phyloP scores from a whole-genome alignment of 30 jellyfish, hydroid and myxozoan genomes.

The Hydractinia symbiolongicarpus region DNA sequence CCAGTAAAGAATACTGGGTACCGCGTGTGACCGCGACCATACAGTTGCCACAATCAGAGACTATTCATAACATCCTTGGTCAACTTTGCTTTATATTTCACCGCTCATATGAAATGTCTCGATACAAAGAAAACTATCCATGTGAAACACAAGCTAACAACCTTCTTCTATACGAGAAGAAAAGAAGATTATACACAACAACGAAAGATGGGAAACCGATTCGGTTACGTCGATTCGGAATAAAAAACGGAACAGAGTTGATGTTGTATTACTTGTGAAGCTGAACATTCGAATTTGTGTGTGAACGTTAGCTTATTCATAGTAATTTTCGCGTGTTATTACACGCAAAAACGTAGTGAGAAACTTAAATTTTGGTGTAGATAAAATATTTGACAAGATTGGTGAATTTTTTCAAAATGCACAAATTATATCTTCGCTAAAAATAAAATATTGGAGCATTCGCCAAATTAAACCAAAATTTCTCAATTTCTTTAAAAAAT shows the following conservation, averaged over 20 bases:
- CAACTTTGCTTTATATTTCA: conserved; percentile 69
- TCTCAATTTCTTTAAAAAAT: too few relatives aligned
- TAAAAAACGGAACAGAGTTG: conserved; percentile 54
- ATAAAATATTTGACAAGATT: too few relatives aligned
- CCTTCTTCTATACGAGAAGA: conserved; percentile 41
- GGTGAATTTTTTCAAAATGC: too few relatives aligned
- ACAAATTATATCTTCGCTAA: too few relatives aligned
- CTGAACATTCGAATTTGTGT: too few relatives aligned
- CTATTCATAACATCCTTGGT: conserved; percentile 39
- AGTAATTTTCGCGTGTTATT: too few relatives aligned
- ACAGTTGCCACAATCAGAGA: conserved; percentile 32
- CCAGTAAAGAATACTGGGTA: conserved; percentile 84
- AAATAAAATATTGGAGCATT: too few relatives aligned
- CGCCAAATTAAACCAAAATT: too few relatives aligned
- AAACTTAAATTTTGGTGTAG: neutral
- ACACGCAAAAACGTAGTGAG: too few relatives aligned
- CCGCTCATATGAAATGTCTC: conserved; percentile 71
- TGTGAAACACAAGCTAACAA: conserved; percentile 60
- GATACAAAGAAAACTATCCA: conserved; percentile 73
- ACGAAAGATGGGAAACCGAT: conserved; percentile 42
- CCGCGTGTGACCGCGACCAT: conserved; percentile 52
- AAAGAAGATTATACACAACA: conserved; percentile 45
- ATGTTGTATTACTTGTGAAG: conserved; percentile 42
- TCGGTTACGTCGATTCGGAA: conserved; percentile 29
- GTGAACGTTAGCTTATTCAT: too few relatives aligned